Conservation (phyloP, 1,140 invertebrate species). For the Monochamus saltuarius region DNA sequence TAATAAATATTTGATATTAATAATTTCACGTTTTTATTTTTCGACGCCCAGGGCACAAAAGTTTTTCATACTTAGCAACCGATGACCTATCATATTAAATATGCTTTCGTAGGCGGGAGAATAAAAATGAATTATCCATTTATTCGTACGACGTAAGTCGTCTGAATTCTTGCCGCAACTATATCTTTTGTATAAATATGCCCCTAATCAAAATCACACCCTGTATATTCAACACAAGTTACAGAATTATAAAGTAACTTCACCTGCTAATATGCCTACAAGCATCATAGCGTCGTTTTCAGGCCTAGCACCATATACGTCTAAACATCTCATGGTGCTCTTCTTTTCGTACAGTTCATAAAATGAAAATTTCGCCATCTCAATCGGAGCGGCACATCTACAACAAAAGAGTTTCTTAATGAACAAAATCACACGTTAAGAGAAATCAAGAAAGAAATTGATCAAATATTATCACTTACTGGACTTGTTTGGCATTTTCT, state of each 20-base stretch:
- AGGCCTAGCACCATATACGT: slow-evolving; percentile 60
- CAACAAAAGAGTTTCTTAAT: slow-evolving; percentile 26
- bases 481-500: slow-evolving; percentile 31
- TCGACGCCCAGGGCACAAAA: no score
- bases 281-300: slow-evolving; percentile 67
- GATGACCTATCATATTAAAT: no score
- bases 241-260: not conserved
- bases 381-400: slow-evolving; percentile 60
- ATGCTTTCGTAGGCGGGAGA: no score
- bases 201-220: no score
- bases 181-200: no score
- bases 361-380: slow-evolving; percentile 60
- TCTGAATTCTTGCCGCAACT: no score
- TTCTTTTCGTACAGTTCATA: slow-evolving; percentile 57
- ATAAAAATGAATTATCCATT: no score
- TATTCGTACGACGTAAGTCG: no score
- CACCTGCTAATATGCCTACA: slow-evolving; percentile 66
- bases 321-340: slow-evolving; percentile 61
- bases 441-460: not conserved
- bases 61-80: no score
- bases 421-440: not conserved
- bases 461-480: slow-evolving; percentile 22
- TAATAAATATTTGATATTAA: no score
- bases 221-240: no score
- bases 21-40: no score